A percentile compares a stretch with the other conserved stretches of the same genome.
Evolutionary conservation across 2,888 invertebrate genomes (phyloP).

Genomic region (Geotrupes spiniger): DNA sequence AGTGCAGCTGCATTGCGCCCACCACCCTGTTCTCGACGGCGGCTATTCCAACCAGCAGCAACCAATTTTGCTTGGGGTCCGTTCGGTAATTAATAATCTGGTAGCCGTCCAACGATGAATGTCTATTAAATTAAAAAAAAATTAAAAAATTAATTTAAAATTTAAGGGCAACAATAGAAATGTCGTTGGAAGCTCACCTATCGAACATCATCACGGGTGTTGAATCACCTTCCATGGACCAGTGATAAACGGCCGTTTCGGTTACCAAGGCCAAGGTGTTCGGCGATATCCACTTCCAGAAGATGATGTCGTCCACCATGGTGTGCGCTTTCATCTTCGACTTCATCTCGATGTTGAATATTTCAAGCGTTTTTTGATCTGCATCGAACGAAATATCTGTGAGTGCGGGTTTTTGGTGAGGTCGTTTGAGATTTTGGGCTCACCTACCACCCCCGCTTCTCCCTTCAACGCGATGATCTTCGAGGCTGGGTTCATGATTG

Average conservation of each 20-base stretch:
- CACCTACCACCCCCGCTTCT: slow-evolving; percentile 62
- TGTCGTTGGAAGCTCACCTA: slow-evolving; percentile 42
- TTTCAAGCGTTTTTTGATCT: slow-evolving; percentile 96
- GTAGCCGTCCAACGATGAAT: slow-evolving; percentile 91
- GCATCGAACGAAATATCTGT: slow-evolving; percentile 35
- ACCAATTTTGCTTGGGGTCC: slow-evolving; percentile 95
- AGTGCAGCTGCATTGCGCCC: slow-evolving; percentile 98
- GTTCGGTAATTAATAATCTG: slow-evolving; percentile 99
- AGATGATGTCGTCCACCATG: slow-evolving; percentile 94
- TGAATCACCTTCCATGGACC: slow-evolving; percentile 99
- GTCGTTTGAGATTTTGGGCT: slow-evolving; percentile 5
- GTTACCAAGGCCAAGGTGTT: slow-evolving; percentile 96
- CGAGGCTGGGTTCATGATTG: slow-evolving; percentile 98
- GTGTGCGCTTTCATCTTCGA: slow-evolving; percentile 98
- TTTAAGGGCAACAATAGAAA: too few species aligned
- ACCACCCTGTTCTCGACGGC: slow-evolving; percentile 95
- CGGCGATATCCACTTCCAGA: slow-evolving; percentile 99
- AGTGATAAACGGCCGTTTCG: slow-evolving; percentile 93
- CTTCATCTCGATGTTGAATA: slow-evolving; percentile 99
- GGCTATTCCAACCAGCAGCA: slow-evolving; percentile 88
- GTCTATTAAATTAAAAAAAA: too few species aligned
- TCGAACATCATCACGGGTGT: slow-evolving; percentile 97
- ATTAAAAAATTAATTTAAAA: too few species aligned
- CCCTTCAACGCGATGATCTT: slow-evolving; percentile 98
- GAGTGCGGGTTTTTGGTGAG: background rate